A percentile compares a stretch with the other conserved stretches of the same genome.
Conservation (phyloP, 2,113 vertebrate genomes). For the Chrysochloris asiatica region DNA sequence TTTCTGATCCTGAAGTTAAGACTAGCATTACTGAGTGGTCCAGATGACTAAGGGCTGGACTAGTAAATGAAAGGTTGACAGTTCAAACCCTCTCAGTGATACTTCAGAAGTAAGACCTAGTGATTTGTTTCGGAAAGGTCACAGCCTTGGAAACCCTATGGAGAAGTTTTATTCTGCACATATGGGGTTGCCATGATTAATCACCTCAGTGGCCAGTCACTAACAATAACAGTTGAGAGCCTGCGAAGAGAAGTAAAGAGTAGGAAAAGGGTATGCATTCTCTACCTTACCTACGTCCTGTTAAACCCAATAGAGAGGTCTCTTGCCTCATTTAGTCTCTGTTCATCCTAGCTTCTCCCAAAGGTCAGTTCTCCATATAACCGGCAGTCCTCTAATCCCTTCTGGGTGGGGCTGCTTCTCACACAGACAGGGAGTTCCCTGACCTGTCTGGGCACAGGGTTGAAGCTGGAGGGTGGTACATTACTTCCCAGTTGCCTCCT, state of each 20-base stretch:
- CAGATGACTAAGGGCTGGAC: not conserved
- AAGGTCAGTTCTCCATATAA: rapidly evolving
- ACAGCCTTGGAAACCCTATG: not conserved
- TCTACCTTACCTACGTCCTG: rapidly evolving
- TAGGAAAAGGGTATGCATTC: too few relatives aligned
- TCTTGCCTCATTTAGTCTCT: not conserved
- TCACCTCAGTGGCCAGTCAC: too few relatives aligned
- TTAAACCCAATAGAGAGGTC: not conserved
- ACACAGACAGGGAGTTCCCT: not conserved
- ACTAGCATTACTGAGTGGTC: not conserved
- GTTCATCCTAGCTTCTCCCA: not conserved
- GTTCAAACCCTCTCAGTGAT: not conserved
- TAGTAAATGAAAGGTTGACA: not conserved
- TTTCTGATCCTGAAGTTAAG: not conserved
- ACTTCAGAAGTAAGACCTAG: too few relatives aligned
- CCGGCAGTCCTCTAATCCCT: not conserved
- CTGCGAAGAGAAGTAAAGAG: not conserved
- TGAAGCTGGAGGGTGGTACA: not conserved
- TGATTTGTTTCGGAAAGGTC: not conserved
- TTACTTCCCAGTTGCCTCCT: not conserved
- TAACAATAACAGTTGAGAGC: not conserved
- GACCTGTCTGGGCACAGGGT: not conserved
- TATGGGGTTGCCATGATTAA: too few relatives aligned
- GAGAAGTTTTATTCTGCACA: not conserved
- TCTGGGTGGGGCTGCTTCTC: not conserved